Base-by-base conservation (phyloP, 2,888 invertebrate genomes). In the Leptarthrus brevirostris region DNA sequence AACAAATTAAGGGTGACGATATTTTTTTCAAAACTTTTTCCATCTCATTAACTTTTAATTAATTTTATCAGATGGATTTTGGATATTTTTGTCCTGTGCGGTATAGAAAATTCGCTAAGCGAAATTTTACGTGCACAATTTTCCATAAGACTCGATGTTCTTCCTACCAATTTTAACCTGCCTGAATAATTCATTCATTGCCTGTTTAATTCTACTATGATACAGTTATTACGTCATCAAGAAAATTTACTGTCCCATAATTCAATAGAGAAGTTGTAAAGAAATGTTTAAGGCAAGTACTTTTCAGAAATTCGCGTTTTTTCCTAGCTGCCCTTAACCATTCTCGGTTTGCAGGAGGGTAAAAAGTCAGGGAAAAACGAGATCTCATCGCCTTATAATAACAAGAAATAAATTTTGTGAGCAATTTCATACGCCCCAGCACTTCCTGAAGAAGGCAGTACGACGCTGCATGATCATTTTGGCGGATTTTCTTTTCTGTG, bases 171-270 rank as follows among this genome's bases (percentile, higher is more conserved):
- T 52, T 30, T 69, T 34, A 52, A 18, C 34, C 10, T 12, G 3
- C 3, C 22, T 52, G 36, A 69, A 52, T 69, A 52, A 69, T 69
- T 69, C 36, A 52, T 69, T 69, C 52, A 52, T 52, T 69, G 34
- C 69, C 52, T 52, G 16, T 26, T 66, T 49, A 74, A 74, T 66
- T 34, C 70, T 52, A 30, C 16, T 20, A 40, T 44, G 64, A 71
- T 75, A 74, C 72, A 74, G 74, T 74, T 74, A 75, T 75, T 74
- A 75, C 75, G 56, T 75, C 69, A 75, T 74, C 69, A 74, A 69
- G 69, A 52, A 72, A 74, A 75, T 75, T 75, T 74, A 74, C 74
- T 58, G 44, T 71, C 54, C 10, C 72, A 74, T 75, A 75, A 75
- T 74, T 75, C 74, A 75, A 69, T 69, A 36, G 66, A 26, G 10